These are phyloP conservation scores for Rhineura floridana DNA, from an alignment of 2,113 vertebrate genomes.

Conservation along the genomic window DNA sequence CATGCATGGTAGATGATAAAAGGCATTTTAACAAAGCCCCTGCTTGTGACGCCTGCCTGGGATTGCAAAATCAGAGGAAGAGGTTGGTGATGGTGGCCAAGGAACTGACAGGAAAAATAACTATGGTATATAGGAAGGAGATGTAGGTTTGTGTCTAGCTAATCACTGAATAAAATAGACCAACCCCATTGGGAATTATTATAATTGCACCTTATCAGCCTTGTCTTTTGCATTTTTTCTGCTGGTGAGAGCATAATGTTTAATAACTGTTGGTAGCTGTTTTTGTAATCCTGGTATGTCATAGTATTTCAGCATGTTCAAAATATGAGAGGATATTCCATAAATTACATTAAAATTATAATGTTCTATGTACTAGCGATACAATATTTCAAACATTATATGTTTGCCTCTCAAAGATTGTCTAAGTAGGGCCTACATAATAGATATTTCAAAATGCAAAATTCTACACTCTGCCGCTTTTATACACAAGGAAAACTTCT, in stretches of 20 bases:
- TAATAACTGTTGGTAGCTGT: neutral
- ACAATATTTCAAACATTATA: neutral
- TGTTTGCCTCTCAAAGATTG: neutral
- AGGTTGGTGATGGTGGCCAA: too few relatives aligned
- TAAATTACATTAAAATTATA: neutral
- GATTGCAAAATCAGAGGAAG: too few relatives aligned
- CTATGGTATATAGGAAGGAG: too few relatives aligned
- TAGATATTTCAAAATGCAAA: fast-evolving
- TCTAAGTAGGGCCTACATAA: neutral
- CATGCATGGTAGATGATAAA: too few relatives aligned
- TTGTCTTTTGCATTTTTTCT: neutral
- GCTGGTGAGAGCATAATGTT: neutral
- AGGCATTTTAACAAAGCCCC: too few relatives aligned
- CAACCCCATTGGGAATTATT: too few relatives aligned
- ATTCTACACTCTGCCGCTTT: fast-evolving
- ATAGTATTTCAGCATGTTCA: neutral
- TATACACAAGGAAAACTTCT: fast-evolving
- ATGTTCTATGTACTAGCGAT: neutral
- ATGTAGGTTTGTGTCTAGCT: too few relatives aligned
- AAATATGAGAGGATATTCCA: neutral
- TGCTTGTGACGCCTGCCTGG: too few relatives aligned
- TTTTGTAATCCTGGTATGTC: neutral
- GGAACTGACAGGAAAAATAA: too few relatives aligned
- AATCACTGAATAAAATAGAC: too few relatives aligned
- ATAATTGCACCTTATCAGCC: too few relatives aligned